Conservation (phyloP, 23 tunicate genomes). For the Trididemnum miniatum region DNA sequence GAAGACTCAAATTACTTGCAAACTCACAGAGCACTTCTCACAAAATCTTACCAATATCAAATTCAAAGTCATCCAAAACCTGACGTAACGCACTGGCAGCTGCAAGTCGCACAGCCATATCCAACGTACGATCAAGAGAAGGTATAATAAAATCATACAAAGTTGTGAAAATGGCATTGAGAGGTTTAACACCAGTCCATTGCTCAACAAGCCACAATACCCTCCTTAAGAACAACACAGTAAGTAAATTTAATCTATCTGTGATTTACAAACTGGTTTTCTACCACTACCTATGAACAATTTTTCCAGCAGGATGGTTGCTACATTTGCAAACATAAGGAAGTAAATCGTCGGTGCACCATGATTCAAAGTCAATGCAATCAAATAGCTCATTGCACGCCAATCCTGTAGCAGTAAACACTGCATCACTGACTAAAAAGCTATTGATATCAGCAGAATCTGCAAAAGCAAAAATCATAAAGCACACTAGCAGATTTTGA, state of each 20-base stretch:
- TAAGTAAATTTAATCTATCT: too few species aligned
- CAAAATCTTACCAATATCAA: constrained; percentile 50
- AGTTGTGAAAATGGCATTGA: constrained; percentile 1
- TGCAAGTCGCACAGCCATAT: constrained; percentile 78
- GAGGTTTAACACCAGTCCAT: constrained; percentile 67
- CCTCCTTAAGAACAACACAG: too few species aligned
- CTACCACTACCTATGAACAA: constrained; percentile 72
- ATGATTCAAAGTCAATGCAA: constrained; percentile 63
- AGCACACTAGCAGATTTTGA: too few species aligned
- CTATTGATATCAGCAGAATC: background rate
- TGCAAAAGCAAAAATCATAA: too few species aligned
- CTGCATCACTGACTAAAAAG: constrained; percentile 57
- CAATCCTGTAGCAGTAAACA: constrained; percentile 67
- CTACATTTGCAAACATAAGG: constrained; percentile 55
- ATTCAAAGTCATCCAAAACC: constrained; percentile 81
- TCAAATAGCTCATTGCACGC: constrained; percentile 74
- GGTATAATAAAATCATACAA: constrained; percentile 55
- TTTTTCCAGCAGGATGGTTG: constrained; percentile 40
- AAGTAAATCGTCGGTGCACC: constrained; percentile 45
- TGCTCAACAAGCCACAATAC: constrained; percentile 77
- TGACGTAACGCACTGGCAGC: constrained; percentile 56
- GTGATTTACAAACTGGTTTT: too few species aligned
- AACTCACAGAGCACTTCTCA: too few species aligned
- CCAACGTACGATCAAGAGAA: constrained; percentile 44
- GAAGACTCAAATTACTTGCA: too few species aligned